These are phyloP conservation scores for Cardiocondyla obscurior DNA, from an alignment of 1,140 invertebrate species.

Conservation along the genomic window DNA sequence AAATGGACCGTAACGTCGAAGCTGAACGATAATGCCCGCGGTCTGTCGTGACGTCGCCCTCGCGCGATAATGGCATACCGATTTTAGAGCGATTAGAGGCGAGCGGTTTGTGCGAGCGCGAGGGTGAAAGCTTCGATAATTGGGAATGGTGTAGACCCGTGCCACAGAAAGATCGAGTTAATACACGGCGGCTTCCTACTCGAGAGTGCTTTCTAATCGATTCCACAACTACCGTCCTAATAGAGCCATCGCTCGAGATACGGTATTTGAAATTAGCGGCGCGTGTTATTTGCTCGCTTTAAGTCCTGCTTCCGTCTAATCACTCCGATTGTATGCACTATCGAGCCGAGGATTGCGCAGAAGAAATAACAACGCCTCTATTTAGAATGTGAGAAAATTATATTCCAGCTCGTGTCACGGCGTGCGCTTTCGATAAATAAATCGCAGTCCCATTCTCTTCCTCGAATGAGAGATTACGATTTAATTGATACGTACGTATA, in stretches of 20 bases:
- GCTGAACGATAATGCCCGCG: neutral
- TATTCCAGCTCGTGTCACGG: neutral
- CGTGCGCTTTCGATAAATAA: neutral
- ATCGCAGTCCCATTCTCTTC: neutral
- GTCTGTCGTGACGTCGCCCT: constrained; percentile 19
- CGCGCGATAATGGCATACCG: constrained; percentile 28
- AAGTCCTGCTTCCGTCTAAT: constrained; percentile 3
- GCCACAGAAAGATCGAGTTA: neutral
- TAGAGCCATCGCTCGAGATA: neutral
- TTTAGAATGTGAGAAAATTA: neutral
- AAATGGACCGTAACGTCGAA: constrained; percentile 26
- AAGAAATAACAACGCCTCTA: neutral
- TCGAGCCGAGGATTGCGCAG: neutral
- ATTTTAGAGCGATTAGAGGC: constrained; percentile 64
- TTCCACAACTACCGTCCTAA: neutral
- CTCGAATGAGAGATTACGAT: too few relatives aligned
- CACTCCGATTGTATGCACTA: neutral
- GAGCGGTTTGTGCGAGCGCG: neutral
- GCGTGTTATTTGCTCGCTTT: neutral
- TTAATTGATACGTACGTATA: too few relatives aligned
- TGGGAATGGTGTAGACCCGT: constrained; percentile 13
- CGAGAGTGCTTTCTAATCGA: constrained; percentile 37
- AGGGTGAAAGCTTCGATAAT: constrained; percentile 52
- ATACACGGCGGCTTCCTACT: neutral
- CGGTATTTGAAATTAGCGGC: constrained; percentile 5